Evolutionary conservation across 2,888 invertebrate genomes (phyloP).

Genomic region (Meandrusa payeni): DNA sequence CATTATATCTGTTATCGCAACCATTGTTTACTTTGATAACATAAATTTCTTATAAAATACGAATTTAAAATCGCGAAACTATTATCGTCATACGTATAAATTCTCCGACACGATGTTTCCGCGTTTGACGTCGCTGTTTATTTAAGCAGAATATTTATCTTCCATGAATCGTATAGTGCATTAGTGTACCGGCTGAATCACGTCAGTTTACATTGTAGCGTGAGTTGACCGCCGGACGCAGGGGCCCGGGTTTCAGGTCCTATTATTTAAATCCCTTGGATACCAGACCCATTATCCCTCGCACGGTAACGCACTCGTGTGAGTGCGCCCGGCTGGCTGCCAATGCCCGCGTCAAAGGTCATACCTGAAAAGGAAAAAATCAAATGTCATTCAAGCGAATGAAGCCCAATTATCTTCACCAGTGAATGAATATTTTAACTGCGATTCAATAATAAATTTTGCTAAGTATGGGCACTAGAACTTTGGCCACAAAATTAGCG

Average conservation of each 20-base stretch:
- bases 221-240: conserved; percentile 46
- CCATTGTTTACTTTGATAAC: too few relatives aligned
- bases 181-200: conserved; percentile 20
- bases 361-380: conserved; percentile 39
- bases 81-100: too few relatives aligned
- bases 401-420: too few relatives aligned
- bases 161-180: conserved; percentile 23
- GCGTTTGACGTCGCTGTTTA: conserved; percentile 18
- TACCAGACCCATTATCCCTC: conserved; percentile 58
- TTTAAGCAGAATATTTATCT: conserved; percentile 19
- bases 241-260: conserved; percentile 42
- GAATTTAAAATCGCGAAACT: too few relatives aligned
- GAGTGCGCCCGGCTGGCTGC: conserved; percentile 50
- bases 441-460: too few relatives aligned
- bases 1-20: too few relatives aligned
- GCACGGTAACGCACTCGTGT: conserved; percentile 38
- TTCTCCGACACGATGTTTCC: conserved; percentile 4
- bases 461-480: too few relatives aligned
- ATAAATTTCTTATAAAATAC: too few relatives aligned
- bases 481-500: too few relatives aligned
- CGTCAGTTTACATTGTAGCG: conserved; percentile 45
- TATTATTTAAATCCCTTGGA: conserved; percentile 71
- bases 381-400: conserved; percentile 9
- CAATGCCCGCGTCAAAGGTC: conserved; percentile 43
- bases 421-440: too few relatives aligned